phyloP scores from a whole-genome alignment of 2,113 vertebrate genomes.

The Oophaga pumilio region DNA sequence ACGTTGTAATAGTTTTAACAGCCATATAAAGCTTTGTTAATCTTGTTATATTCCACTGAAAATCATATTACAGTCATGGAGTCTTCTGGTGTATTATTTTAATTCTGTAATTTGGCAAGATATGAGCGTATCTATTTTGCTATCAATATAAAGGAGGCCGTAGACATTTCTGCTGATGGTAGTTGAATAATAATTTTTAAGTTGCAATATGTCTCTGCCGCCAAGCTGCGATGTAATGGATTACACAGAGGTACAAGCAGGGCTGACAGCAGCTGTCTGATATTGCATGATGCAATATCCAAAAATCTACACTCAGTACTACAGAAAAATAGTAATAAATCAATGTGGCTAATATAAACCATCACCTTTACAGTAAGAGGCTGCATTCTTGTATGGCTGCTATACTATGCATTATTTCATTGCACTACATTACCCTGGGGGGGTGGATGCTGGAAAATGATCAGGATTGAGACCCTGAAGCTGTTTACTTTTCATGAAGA shows the following conservation, averaged over 20 bases:
- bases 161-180: background rate
- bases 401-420: conserved; percentile 17
- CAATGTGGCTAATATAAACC: conserved; percentile 11
- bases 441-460: background rate
- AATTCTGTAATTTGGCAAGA: background rate
- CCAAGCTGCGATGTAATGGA: conserved; percentile 15
- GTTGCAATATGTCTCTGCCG: background rate
- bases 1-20: conserved; percentile 10
- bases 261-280: conserved; percentile 21
- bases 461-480: conserved; percentile 19
- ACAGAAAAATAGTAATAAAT: conserved; percentile 35
- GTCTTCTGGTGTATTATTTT: conserved; percentile 2
- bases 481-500: conserved; percentile 33
- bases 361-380: background rate
- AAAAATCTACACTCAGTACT: background rate
- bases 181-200: background rate
- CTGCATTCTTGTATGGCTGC: background rate
- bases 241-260: conserved; percentile 12
- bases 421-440: conserved; percentile 21
- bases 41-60: background rate
- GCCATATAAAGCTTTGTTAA: background rate
- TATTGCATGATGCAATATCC: conserved; percentile 32
- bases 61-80: background rate
- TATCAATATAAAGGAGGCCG: conserved; percentile 1
- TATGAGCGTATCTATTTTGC: background rate